Conservation (phyloP, 23 tunicate genomes). For the Trididemnum clinides region DNA sequence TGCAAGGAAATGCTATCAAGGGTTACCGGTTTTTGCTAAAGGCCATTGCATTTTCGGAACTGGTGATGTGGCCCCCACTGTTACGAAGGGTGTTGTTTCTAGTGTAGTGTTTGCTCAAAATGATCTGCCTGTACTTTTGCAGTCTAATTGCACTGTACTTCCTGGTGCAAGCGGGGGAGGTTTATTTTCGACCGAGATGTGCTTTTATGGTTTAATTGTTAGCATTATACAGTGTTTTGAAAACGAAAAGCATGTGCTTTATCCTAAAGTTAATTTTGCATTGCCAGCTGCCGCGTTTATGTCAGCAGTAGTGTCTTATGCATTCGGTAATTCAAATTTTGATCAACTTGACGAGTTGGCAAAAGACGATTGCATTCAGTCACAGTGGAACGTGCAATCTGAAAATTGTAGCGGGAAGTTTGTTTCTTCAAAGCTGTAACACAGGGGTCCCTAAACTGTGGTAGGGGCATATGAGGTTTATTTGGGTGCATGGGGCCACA, state of each 20-base stretch:
- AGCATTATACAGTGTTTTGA: slow-evolving; percentile 36
- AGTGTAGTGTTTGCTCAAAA: slow-evolving; percentile 6
- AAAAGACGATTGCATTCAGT: background rate
- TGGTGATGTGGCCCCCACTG: slow-evolving; percentile 16
- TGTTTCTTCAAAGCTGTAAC: too few species aligned
- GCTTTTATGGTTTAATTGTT: slow-evolving; percentile 49
- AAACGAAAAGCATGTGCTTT: slow-evolving; percentile 19
- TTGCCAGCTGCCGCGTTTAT: slow-evolving; percentile 57
- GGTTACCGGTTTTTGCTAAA: slow-evolving; percentile 32
- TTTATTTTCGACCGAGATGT: background rate
- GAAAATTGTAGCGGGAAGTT: too few species aligned
- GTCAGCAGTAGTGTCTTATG: slow-evolving; percentile 26
- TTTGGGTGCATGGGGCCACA: too few species aligned
- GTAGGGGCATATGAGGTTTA: too few species aligned
- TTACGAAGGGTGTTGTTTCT: slow-evolving; percentile 55
- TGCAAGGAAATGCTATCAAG: background rate
- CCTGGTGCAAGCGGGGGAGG: slow-evolving; percentile 80
- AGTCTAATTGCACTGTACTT: slow-evolving; percentile 57
- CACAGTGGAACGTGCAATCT: too few species aligned
- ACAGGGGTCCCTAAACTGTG: too few species aligned
- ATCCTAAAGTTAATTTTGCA: slow-evolving; percentile 50
- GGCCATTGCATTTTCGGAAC: slow-evolving; percentile 56
- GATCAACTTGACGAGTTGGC: background rate
- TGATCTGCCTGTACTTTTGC: slow-evolving; percentile 18
- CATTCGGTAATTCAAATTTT: slow-evolving; percentile 5